Percentiles rank a stretch among this genome's conserved stretches.
phyloP scores from a whole-genome alignment of 2,797 vertebrate species.

The Liparis tanakae region DNA sequence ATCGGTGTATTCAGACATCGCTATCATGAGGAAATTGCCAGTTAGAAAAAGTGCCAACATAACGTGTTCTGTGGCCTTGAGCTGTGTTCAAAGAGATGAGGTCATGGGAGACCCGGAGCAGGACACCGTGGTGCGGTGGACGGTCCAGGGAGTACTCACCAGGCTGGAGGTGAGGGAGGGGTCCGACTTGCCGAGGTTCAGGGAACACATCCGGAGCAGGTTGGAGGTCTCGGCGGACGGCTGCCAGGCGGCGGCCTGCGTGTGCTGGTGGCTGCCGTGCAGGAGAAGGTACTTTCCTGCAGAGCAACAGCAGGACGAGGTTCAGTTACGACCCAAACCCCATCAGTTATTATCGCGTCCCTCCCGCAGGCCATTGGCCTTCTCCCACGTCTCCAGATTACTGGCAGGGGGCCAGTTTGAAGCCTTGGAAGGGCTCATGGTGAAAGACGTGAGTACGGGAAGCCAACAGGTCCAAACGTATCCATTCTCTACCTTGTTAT shows the following conservation, averaged over 20 bases:
- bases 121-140: not conserved
- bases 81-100: not conserved
- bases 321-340: not conserved
- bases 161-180: slow-evolving; percentile 91
- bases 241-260: slow-evolving; percentile 71
- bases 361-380: slow-evolving; percentile 90
- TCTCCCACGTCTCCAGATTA: slow-evolving; percentile 90
- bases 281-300: slow-evolving; percentile 94
- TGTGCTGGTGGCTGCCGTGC: slow-evolving; percentile 77
- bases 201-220: slow-evolving; percentile 91
- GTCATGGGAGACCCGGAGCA: no score
- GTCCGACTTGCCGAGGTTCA: slow-evolving; percentile 93
- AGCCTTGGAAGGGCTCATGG: slow-evolving; percentile 90
- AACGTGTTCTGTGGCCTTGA: not conserved
- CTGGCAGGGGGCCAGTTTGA: slow-evolving; percentile 90
- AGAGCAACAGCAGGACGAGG: slow-evolving; percentile 24
- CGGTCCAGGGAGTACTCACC: slow-evolving; percentile 82
- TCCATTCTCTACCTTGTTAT: no score
- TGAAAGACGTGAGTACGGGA: slow-evolving; percentile 87
- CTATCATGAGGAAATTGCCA: not conserved
- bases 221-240: slow-evolving; percentile 87
- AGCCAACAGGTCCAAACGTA: not conserved
- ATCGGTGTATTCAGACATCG: not conserved
- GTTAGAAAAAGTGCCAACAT: not conserved
- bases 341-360: not conserved